Conservation (phyloP, 2,113 vertebrate species). For the Phaethon lepturus region DNA sequence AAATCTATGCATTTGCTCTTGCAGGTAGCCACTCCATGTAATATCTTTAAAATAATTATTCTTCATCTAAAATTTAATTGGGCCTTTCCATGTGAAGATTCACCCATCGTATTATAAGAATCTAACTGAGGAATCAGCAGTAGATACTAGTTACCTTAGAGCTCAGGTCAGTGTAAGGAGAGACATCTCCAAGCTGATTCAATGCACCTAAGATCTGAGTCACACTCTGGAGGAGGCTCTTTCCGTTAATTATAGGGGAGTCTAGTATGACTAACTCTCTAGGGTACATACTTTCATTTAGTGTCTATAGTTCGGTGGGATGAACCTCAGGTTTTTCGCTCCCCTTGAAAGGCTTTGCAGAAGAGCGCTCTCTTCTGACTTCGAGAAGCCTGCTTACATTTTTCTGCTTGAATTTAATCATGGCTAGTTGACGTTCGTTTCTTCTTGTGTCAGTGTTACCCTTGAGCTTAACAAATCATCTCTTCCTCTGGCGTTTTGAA, state of each 20-base stretch:
- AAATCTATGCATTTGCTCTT: neutral
- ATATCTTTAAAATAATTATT: neutral
- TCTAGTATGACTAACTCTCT: neutral
- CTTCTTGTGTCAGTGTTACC: neutral
- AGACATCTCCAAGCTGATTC: neutral
- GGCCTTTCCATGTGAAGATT: neutral
- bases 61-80: neutral
- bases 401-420: constrained; percentile 2
- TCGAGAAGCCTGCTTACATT: neutral
- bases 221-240: neutral
- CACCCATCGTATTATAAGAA: neutral
- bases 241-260: neutral
- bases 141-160: neutral
- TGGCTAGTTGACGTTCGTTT: neutral
- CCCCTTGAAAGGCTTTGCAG: neutral
- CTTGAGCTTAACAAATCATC: constrained; percentile 28
- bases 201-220: neutral
- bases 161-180: neutral
- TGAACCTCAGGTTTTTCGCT: neutral
- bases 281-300: neutral
- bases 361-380: neutral
- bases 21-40: neutral
- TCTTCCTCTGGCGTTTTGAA: constrained; percentile 9
- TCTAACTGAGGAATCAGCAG: neutral
- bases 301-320: neutral